Base-by-base conservation (phyloP, 2,113 vertebrate genomes). In the Cryptotis parvus region DNA sequence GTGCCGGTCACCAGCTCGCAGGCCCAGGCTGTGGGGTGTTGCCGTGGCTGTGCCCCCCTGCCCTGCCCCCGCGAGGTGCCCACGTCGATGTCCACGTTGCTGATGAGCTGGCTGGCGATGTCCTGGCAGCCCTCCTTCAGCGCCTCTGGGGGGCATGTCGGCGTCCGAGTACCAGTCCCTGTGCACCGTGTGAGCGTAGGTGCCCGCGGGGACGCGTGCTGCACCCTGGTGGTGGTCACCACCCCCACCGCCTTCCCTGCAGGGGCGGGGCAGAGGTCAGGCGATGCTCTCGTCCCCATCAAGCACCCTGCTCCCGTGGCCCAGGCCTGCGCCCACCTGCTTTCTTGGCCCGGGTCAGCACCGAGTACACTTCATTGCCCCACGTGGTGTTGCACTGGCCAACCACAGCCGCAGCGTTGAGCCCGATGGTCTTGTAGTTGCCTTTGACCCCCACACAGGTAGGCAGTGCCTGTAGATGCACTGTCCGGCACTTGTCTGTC, bases 401-500 rank as follows among this genome's bases (percentile, higher is more conserved):
- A 0, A 97, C 96, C 65, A 96, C 49, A 0, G 99, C 99, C 0
- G 98, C 98, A 0, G 98, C 99, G 0, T 98, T 99, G 87, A 99
- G 83, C 0, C 99, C 99, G 16, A 99, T 95, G 0, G 98, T 99
- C 91, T 98, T 98, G 73, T 97, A 98, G 0, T 99, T 99, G 94
- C 98, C 91, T 91, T 99, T 99, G 90, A 99, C 99, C 15, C n/a
- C 99, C 99, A 0, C 99, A 99, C 94, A 99, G 98, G 94, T 99
- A 99, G n/a, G 99, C 99, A 0, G 99, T 99, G 63, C 98, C 98
- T 0, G 99, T 99, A 96, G 98, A 98, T 0, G 99, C 99, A 0
- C 99, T 99, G 97, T 99, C 99, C 0, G 99, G 98, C 73, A 99
- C 99, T 85, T 99, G 99, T 87, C 98, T 98, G 94, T 99, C 99